Conservation (phyloP, 1,140 invertebrate species). For the Drosophila yakuba region DNA sequence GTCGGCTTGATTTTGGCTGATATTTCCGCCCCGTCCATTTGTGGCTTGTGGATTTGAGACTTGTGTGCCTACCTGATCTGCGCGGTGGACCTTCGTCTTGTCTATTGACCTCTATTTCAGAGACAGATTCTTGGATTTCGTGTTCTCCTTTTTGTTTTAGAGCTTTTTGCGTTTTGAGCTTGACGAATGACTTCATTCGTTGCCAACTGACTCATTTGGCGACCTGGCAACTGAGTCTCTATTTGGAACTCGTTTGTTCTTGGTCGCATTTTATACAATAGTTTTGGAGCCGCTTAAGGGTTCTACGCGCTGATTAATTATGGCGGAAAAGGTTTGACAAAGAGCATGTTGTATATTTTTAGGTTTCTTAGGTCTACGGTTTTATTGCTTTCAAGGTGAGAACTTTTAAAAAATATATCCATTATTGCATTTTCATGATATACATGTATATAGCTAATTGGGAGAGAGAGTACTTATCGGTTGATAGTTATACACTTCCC, state of each 20-base stretch:
- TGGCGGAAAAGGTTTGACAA: constrained; percentile 34
- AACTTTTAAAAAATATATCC: too few species aligned
- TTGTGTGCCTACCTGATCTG: constrained; percentile 33
- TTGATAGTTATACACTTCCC: too few species aligned
- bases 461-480: too few species aligned
- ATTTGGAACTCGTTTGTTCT: constrained; percentile 34
- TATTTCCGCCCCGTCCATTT: constrained; percentile 62
- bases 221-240: constrained; percentile 37
- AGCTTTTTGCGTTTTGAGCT: constrained; percentile 19
- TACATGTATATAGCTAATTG: too few species aligned
- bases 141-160: constrained; percentile 11
- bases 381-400: not conserved
- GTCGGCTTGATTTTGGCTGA: constrained; percentile 16
- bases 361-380: not conserved
- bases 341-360: constrained; percentile 6
- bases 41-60: constrained; percentile 1
- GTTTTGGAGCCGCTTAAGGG: constrained; percentile 33
- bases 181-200: constrained; percentile 50
- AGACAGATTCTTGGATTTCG: constrained; percentile 20
- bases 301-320: constrained; percentile 44
- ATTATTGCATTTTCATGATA: too few species aligned
- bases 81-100: constrained; percentile 61
- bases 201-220: constrained; percentile 32
- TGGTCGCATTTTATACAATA: constrained; percentile 15
- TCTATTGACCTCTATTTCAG: constrained; percentile 77